Percentiles rank a stretch among this genome's conserved stretches.
phyloP scores from a whole-genome alignment of 2,888 invertebrate species.

The Nasonia oneida region DNA sequence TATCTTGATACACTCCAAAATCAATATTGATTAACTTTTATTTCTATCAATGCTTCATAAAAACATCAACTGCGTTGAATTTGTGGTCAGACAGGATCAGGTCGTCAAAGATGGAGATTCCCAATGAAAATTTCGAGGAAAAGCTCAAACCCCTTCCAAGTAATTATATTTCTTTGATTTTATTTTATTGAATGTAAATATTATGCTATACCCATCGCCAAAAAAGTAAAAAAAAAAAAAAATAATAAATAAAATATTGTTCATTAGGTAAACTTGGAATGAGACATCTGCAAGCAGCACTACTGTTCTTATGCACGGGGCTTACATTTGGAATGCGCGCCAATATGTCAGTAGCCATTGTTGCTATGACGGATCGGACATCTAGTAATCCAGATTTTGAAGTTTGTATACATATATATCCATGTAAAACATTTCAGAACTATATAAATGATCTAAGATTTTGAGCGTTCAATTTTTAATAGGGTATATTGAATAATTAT shows the following conservation, averaged over 20 bases:
- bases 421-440: too few species aligned
- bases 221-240: neutral
- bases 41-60: neutral
- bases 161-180: neutral
- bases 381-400: neutral
- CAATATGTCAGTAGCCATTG: conserved; percentile 80
- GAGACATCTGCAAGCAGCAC: conserved; percentile 81
- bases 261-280: conserved; percentile 77
- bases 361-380: conserved; percentile 79
- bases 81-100: neutral
- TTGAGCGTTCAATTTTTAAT: too few species aligned
- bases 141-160: neutral
- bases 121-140: neutral
- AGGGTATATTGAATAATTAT: too few species aligned
- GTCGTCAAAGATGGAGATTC: neutral
- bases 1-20: neutral
- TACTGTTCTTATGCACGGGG: conserved; percentile 80
- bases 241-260: neutral
- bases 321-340: conserved; percentile 81
- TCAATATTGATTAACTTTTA: neutral
- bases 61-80: neutral
- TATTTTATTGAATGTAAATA: neutral
- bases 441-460: too few species aligned
- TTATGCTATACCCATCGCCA: neutral
- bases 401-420: neutral